Evolutionary conservation across 2,888 invertebrate species (phyloP).

Genomic region (Leucozona laternaria): DNA sequence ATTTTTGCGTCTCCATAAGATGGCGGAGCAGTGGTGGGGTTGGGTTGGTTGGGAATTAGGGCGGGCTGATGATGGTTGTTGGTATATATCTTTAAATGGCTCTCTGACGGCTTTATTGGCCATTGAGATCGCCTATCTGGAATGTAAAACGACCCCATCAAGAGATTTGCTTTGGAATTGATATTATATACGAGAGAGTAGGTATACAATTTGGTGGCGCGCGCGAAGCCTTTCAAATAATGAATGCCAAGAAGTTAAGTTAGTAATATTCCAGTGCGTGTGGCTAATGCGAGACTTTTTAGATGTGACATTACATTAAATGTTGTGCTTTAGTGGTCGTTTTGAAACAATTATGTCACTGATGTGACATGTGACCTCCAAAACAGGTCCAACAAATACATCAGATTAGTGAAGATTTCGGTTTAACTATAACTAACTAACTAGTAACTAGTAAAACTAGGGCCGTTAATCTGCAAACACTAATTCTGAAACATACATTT

Average conservation of each 20-base stretch:
- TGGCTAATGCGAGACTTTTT: slow-evolving; percentile 28
- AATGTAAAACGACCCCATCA: slow-evolving; percentile 78
- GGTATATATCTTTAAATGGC: slow-evolving; percentile 77
- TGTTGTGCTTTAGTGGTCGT: slow-evolving; percentile 51
- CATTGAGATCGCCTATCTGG: slow-evolving; percentile 79
- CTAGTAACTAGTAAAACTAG: neutral
- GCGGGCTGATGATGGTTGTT: slow-evolving; percentile 6
- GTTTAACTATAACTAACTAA: neutral
- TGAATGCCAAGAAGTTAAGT: slow-evolving; percentile 14
- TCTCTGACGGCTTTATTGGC: slow-evolving; percentile 79
- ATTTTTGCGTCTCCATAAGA: slow-evolving; percentile 16
- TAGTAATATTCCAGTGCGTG: neutral
- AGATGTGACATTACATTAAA: slow-evolving; percentile 62
- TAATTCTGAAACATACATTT: too few species aligned
- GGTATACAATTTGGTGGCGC: slow-evolving; percentile 36
- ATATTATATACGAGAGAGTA: slow-evolving; percentile 35
- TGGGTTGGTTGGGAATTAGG: too few species aligned
- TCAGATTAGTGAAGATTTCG: neutral
- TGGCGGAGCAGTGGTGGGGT: neutral
- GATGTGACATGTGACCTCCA: slow-evolving; percentile 38
- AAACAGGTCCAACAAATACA: neutral
- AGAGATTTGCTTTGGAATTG: slow-evolving; percentile 74
- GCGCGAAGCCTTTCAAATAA: slow-evolving; percentile 49
- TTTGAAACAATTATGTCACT: slow-evolving; percentile 62
- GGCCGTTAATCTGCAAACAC: neutral